Percentiles rank a stretch among this genome's conserved stretches.
These are phyloP conservation scores for Macaria liturata DNA, from an alignment of 2,888 invertebrate genomes.

Conservation along the genomic window DNA sequence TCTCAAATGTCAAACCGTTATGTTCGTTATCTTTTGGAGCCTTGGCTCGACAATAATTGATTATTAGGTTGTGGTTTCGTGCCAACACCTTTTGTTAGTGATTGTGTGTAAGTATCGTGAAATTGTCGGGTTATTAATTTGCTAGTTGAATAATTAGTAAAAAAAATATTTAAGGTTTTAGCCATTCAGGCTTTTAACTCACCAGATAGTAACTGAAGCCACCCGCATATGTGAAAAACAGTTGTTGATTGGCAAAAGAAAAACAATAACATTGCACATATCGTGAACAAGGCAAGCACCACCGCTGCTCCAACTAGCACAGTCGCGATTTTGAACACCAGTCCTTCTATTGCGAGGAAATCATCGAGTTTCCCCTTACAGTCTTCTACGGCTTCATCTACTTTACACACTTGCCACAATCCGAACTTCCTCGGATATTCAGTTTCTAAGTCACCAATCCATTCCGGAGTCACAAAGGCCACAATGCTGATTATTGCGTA, in stretches of 20 bases:
- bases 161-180: neutral
- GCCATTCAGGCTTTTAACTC: conserved; percentile 54
- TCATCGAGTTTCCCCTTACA: conserved; percentile 94
- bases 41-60: conserved; percentile 5
- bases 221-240: conserved; percentile 96
- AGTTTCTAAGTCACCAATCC: conserved; percentile 93
- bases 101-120: neutral
- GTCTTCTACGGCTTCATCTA: conserved; percentile 89
- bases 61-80: neutral
- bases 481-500: conserved; percentile 98
- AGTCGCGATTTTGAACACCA: conserved; percentile 93
- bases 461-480: conserved; percentile 97
- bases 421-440: conserved; percentile 96
- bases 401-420: conserved; percentile 94
- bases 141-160: conserved; percentile 1
- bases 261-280: conserved; percentile 95
- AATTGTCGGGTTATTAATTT: neutral
- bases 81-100: neutral
- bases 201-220: conserved; percentile 98
- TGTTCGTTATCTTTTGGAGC: conserved; percentile 24
- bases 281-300: conserved; percentile 92
- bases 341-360: conserved; percentile 91
- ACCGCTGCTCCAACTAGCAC: conserved; percentile 94
- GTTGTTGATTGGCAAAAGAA: conserved; percentile 96
- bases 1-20: conserved; percentile 36